Base-by-base conservation (phyloP, 2,113 vertebrate species). In the Engystomops pustulosus region DNA sequence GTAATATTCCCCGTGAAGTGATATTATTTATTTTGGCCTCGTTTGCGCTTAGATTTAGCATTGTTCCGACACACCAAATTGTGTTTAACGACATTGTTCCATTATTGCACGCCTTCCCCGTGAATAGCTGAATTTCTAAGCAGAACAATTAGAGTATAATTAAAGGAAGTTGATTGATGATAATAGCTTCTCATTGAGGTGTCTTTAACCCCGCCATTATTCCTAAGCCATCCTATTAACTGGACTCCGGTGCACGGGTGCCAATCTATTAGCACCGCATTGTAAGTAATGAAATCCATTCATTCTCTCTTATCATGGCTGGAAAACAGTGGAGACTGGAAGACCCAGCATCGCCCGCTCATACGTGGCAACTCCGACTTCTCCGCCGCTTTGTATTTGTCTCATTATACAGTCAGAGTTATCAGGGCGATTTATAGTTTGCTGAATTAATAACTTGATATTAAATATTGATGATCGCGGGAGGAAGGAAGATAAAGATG, bases 131-230 rank as follows among this genome's bases (percentile, higher is more conserved):
- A 10, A 55, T 51, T 72, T 72, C 51, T 36, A 81, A 78, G 36
- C 38, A 51, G 84, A 78, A 58, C 2, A 83, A 72, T 83, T 44
- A 34, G 41, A 32, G 68, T 3, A 47, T 49, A 32, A 65, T 76
- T 78, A 72, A 14, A 74, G 41, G 51, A 87, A 88, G 77, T 27
- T 25, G 3, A 77, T 86, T 84, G 81, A 30, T 86, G 44, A 51
- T 11, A 87, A 23, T 49, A 51, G 12, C 27, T n/a, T 82, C 0
- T 15, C 58, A 41, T 38, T 49, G 86, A 79, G 27, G 17, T 86
- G 51, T 82, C 34, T 41, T 84, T 72, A 85, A 84, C 1, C 53
- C 83, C 12, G 75, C 84, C 51, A n/a, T 87, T 80, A 69, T 32
- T 27, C 5, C 85, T 70, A n/a, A 71, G 36, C 47, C 17, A 23